Base-by-base conservation (phyloP, 2,797 vertebrate genomes). In the Poecile montanus region DNA sequence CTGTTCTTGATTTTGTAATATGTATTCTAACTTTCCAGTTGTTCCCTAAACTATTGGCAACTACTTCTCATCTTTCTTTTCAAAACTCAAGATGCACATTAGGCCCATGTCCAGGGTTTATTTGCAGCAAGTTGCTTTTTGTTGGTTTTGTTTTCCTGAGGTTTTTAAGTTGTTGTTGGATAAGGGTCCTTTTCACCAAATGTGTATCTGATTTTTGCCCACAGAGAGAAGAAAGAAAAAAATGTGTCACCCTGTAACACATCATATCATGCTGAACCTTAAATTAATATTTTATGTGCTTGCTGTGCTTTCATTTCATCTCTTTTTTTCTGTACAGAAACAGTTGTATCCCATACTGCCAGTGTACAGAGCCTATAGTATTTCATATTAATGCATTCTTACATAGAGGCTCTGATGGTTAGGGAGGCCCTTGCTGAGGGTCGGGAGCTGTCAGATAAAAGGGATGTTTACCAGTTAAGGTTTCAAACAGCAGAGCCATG, bases 201-300 rank as follows among this genome's bases (percentile, higher is more conserved):
- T 29, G 23, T 3, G 4, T 57, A 42, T 67, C 38, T 74, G 32
- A 78, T 76, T 79, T 79, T 89, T 70, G 40, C 36, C 47, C 34
- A 44, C 51, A 66, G 56, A 81, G 40, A 84, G 40, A 58, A 84
- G 27, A 57, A 65, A 57, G 76, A 3, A 25, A 30, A 73, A 75
- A 13, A 53, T 48, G 27, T 21, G 62, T 77, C 36, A 89, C 32
- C 32, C 53, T 78, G 27, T 89, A 62, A 89, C 47, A 89, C n/a
- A 93, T 79, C 18, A 26, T 85, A 79, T 78, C 54, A 34, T 66
- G 38, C 56, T 82, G 83, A 75, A 53, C 53, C 56, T 94, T 91
- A 85, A 89, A 91, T 94, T 83, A 95, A 92, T 93, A 91, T 73
- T 95, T 94, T 57, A 91, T 87, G 38, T 89, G 63, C 61, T 82